Evolutionary conservation across 2,113 vertebrate species (phyloP).

Genomic region (Astur gentilis): DNA sequence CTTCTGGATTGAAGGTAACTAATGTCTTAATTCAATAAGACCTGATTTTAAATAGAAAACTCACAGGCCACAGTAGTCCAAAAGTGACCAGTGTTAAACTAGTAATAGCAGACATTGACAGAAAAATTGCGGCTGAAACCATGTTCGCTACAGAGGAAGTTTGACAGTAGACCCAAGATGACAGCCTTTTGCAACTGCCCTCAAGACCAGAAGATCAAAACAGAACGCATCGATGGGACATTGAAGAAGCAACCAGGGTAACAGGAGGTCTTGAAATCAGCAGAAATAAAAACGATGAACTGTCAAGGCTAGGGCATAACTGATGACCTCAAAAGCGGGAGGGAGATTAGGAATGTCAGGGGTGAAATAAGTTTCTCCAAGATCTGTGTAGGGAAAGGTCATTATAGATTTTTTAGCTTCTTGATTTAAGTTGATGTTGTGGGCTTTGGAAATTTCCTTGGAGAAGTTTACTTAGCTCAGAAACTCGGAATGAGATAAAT

Average conservation of each 20-base stretch:
- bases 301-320: neutral
- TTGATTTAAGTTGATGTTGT: neutral
- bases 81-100: neutral
- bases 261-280: neutral
- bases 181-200: neutral
- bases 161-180: neutral
- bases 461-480: neutral
- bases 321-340: neutral
- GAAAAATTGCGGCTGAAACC: neutral
- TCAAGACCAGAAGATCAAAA: neutral
- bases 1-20: neutral
- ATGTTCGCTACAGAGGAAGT: neutral
- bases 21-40: neutral
- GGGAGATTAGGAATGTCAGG: neutral
- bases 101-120: neutral
- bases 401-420: neutral
- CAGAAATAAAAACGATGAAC: neutral
- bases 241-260: neutral
- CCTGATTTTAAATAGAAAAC: neutral
- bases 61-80: neutral
- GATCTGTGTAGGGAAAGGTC: neutral
- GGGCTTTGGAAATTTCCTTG: neutral
- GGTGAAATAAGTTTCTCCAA: neutral
- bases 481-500: neutral
- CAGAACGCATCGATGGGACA: rapidly evolving